Conservation (phyloP, 2,113 vertebrate genomes). For the Platycercus adscitus region DNA sequence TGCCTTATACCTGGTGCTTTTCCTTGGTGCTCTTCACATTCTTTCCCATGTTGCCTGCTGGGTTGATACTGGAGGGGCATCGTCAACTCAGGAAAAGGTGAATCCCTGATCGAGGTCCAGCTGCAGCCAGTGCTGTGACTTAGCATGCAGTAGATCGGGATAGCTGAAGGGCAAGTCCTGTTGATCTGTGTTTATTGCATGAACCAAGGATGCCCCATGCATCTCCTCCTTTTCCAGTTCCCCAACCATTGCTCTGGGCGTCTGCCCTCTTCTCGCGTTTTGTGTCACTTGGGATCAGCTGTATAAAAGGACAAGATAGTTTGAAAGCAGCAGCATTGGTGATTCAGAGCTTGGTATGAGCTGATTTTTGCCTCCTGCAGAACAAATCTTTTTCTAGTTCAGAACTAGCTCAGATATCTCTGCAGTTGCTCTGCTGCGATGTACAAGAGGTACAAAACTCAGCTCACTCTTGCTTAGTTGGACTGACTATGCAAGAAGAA, state of each 20-base stretch:
- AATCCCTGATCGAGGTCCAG: background rate
- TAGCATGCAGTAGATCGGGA: background rate
- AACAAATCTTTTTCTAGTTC: background rate
- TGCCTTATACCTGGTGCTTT: background rate
- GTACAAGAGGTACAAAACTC: background rate
- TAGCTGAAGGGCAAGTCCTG: background rate
- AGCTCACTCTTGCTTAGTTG: background rate
- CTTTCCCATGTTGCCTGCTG: fast-evolving
- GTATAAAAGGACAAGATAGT: background rate
- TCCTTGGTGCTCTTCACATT: background rate
- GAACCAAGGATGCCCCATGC: background rate
- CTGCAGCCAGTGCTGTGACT: background rate
- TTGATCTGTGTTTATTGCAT: background rate
- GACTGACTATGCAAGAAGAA: background rate
- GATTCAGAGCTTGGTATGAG: background rate
- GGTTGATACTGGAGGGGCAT: fast-evolving
- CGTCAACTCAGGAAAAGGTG: background rate
- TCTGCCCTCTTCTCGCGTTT: background rate
- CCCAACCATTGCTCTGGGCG: background rate
- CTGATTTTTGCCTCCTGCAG: background rate
- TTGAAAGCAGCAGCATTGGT: background rate
- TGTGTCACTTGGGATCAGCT: background rate
- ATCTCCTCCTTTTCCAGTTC: background rate
- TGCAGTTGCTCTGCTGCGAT: background rate
- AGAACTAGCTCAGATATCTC: background rate